Evolutionary conservation across 2,113 vertebrate species (phyloP).

Genomic region (Xiphorhynchus elegans): DNA sequence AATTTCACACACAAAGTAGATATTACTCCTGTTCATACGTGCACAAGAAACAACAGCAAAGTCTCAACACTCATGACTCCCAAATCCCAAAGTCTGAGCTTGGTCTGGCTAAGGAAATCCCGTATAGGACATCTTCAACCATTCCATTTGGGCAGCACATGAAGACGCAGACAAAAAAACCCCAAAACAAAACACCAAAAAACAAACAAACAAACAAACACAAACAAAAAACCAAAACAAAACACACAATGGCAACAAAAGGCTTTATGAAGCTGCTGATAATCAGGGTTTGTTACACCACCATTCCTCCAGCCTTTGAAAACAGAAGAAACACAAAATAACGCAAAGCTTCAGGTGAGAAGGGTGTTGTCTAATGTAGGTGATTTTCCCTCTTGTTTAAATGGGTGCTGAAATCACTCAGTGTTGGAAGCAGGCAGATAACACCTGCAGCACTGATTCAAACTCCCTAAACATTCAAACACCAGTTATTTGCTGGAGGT

Average conservation of each 20-base stretch:
- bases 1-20: neutral
- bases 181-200: neutral
- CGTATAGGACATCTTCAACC: neutral
- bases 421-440: neutral
- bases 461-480: neutral
- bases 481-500: fast-evolving
- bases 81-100: neutral
- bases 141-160: neutral
- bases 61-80: neutral
- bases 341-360: neutral
- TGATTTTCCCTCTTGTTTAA: neutral
- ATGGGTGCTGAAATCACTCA: neutral
- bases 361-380: fast-evolving
- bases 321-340: neutral
- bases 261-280: neutral
- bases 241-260: neutral
- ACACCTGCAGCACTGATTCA: neutral
- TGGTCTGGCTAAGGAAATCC: neutral
- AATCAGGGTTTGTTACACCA: neutral
- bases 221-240: neutral
- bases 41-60: neutral
- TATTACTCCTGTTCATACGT: neutral
- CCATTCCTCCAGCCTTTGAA: neutral
- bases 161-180: neutral
- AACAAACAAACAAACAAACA: neutral